These are phyloP conservation scores for Drosophila kuntzei DNA, from an alignment of 2,888 invertebrate genomes.

Conservation along the genomic window DNA sequence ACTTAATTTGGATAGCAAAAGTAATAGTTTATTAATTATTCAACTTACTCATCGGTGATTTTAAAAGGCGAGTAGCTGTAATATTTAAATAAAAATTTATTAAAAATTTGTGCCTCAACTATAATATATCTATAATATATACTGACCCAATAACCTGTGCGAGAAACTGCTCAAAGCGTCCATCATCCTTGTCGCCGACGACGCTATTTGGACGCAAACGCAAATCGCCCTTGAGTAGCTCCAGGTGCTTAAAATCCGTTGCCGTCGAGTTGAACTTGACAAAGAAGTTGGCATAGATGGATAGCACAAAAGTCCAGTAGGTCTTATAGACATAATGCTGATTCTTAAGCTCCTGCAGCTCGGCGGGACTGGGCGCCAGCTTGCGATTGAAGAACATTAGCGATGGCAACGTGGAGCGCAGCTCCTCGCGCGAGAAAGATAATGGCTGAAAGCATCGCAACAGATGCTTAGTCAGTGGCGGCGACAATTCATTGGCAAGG, in stretches of 20 bases:
- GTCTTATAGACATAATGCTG: conserved; percentile 84
- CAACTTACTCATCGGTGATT: conserved; percentile 80
- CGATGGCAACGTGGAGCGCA: conserved; percentile 82
- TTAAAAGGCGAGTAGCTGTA: conserved; percentile 80
- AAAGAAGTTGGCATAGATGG: conserved; percentile 84
- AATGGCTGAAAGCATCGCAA: conserved; percentile 84
- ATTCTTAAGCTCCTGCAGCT: conserved; percentile 80
- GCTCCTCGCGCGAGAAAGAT: conserved; percentile 82
- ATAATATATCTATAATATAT: neutral
- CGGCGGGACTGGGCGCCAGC: conserved; percentile 81
- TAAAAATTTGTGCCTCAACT: neutral
- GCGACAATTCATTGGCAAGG: conserved; percentile 84
- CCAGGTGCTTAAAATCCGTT: conserved; percentile 78
- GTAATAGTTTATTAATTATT: too few species aligned
- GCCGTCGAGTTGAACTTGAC: conserved; percentile 79
- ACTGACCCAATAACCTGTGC: conserved; percentile 75
- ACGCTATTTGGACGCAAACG: conserved; percentile 77
- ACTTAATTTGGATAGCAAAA: too few species aligned
- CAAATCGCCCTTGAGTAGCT: conserved; percentile 82
- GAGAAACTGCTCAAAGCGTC: conserved; percentile 83
- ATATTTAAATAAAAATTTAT: neutral
- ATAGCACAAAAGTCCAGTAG: conserved; percentile 85
- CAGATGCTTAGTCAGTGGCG: conserved; percentile 83
- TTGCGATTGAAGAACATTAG: conserved; percentile 84
- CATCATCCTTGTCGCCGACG: conserved; percentile 82